A percentile compares a stretch with the other conserved stretches of the same genome.
Evolutionary conservation across 2,113 vertebrate genomes (phyloP).

Genomic region (Columba janthina): DNA sequence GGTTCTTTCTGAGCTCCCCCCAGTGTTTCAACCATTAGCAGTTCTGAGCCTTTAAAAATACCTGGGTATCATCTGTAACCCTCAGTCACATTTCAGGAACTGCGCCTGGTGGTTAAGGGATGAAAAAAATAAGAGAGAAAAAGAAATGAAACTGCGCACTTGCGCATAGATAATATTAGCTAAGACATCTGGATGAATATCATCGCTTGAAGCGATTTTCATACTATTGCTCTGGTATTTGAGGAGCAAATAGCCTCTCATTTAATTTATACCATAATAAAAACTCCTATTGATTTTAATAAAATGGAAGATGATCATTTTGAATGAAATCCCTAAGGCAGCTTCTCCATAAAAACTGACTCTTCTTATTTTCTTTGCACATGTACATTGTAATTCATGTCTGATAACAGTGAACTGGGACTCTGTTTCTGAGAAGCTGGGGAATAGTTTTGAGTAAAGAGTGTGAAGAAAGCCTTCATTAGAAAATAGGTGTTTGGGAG

Average conservation of each 20-base stretch:
- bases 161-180: conserved; percentile 18
- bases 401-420: background rate
- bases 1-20: background rate
- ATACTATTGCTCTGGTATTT: conserved; percentile 51
- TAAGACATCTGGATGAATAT: conserved; percentile 34
- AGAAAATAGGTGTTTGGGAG: background rate
- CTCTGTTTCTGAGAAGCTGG: background rate
- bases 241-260: conserved; percentile 57
- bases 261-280: conserved; percentile 77
- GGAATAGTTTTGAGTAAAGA: background rate
- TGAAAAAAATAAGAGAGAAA: background rate
- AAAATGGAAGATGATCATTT: conserved; percentile 75
- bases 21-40: background rate
- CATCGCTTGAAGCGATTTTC: background rate
- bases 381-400: background rate
- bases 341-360: conserved; percentile 45
- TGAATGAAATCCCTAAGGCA: conserved; percentile 67
- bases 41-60: background rate
- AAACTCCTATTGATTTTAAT: conserved; percentile 78
- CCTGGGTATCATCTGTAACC: background rate
- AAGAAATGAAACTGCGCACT: background rate
- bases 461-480: background rate
- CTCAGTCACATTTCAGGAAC: background rate
- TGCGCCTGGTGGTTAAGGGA: background rate
- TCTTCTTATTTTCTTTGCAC: conserved; percentile 23